phyloP scores from a whole-genome alignment of 2,888 invertebrate genomes.

The Drosophila villosipedis region DNA sequence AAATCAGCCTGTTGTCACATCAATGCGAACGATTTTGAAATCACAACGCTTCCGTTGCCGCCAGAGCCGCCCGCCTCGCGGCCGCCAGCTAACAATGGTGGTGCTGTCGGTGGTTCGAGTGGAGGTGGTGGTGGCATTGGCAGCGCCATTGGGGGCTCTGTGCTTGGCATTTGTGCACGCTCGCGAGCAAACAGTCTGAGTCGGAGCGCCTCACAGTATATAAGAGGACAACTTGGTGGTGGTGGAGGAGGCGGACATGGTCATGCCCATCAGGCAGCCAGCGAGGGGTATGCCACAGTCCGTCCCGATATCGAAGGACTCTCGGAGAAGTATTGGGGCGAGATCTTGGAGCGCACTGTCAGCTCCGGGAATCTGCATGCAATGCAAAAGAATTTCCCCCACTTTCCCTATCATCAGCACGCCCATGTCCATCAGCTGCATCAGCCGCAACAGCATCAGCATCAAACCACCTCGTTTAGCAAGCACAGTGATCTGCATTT shows the following conservation, averaged over 20 bases:
- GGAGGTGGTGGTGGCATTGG: constrained; percentile 55
- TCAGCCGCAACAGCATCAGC: constrained; percentile 66
- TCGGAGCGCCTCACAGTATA: constrained; percentile 79
- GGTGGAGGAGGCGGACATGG: constrained; percentile 24
- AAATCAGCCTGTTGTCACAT: constrained; percentile 84
- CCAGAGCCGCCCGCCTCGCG: constrained; percentile 84
- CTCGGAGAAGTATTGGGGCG: constrained; percentile 91
- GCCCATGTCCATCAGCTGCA: constrained; percentile 57
- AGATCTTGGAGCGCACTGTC: constrained; percentile 91
- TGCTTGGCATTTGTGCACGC: constrained; percentile 82
- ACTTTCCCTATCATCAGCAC: constrained; percentile 74
- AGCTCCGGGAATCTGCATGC: constrained; percentile 91
- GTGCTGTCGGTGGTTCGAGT: constrained; percentile 6
- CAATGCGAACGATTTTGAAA: constrained; percentile 85
- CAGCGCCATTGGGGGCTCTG: constrained; percentile 75
- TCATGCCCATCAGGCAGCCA: constrained; percentile 51
- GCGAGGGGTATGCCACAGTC: constrained; percentile 65
- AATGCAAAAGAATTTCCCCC: constrained; percentile 86
- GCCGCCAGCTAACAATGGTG: constrained; percentile 74
- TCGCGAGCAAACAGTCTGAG: constrained; percentile 81
- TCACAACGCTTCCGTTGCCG: constrained; percentile 84
- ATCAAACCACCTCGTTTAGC: constrained; percentile 84
- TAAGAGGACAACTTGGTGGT: constrained; percentile 69
- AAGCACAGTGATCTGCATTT: constrained; percentile 84
- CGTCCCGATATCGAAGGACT: constrained; percentile 88